phyloP scores from a whole-genome alignment of 1,140 invertebrate species.

The Lepidurus apus region DNA sequence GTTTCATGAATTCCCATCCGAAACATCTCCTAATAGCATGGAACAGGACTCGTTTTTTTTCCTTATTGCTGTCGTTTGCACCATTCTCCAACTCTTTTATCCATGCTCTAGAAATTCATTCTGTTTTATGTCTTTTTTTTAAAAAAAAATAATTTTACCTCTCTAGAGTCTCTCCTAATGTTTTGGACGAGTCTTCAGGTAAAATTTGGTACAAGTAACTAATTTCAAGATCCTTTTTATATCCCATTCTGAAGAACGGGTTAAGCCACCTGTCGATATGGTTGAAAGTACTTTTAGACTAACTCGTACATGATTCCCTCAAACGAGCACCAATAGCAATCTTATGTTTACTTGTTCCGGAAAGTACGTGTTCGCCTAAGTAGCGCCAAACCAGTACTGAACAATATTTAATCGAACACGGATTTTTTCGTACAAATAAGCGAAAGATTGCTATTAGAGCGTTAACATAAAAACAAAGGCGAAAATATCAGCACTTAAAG shows the following conservation, averaged over 20 bases:
- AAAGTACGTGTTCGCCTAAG: background rate
- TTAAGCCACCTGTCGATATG: conserved; percentile 36
- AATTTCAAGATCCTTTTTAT: conserved; percentile 58
- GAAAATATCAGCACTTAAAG: background rate
- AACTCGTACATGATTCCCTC: conserved; percentile 25
- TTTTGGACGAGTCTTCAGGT: conserved; percentile 54
- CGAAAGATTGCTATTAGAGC: too few relatives aligned
- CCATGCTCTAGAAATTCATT: conserved; percentile 35
- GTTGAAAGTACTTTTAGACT: conserved; percentile 24
- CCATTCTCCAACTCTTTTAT: conserved; percentile 40
- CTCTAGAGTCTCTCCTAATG: conserved; percentile 53
- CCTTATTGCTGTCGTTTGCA: conserved; percentile 38
- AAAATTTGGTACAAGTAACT: conserved; percentile 63
- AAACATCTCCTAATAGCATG: conserved; percentile 52
- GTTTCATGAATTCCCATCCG: conserved; percentile 48
- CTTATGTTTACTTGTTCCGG: background rate
- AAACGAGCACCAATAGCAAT: background rate
- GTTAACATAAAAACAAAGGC: too few relatives aligned
- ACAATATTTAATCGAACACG: too few relatives aligned
- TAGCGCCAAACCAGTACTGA: background rate
- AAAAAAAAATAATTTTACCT: conserved; percentile 48
- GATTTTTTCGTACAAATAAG: too few relatives aligned
- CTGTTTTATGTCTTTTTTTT: conserved; percentile 26
- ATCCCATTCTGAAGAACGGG: conserved; percentile 55
- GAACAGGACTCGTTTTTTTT: conserved; percentile 41